Conservation (phyloP, 2,797 vertebrate genomes). For the Pitangus sulphuratus region DNA sequence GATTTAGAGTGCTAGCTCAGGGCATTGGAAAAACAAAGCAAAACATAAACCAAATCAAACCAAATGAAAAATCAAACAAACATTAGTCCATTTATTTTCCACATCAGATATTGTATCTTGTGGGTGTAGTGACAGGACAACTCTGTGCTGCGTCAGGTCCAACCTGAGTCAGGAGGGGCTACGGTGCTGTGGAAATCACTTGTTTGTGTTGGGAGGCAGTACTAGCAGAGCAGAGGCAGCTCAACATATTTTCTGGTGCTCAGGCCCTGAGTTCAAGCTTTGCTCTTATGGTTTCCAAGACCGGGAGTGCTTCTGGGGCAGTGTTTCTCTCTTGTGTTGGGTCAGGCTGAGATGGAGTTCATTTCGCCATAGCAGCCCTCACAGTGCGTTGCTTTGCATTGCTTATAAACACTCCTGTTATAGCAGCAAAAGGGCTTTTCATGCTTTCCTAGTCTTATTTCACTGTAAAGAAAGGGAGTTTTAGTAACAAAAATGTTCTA, state of each 20-base stretch:
- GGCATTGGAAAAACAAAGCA: background rate
- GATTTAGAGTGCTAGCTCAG: background rate
- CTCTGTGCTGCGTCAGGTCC: background rate
- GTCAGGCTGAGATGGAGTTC: background rate
- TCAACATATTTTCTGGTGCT: background rate
- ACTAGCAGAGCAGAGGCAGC: background rate
- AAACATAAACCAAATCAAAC: background rate
- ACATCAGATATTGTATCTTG: background rate
- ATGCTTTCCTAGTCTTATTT: background rate
- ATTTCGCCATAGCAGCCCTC: background rate
- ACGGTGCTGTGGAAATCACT: background rate
- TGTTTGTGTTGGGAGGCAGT: background rate
- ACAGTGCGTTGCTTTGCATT: background rate
- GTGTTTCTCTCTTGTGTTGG: background rate
- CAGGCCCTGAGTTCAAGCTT: background rate
- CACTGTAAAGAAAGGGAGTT: background rate
- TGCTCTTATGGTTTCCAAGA: background rate
- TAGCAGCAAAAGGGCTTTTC: background rate
- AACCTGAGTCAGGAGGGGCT: background rate
- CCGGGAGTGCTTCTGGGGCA: background rate
- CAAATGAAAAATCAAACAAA: background rate
- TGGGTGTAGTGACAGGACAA: background rate
- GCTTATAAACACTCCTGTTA: background rate
- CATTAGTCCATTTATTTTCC: background rate
- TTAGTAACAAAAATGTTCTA: background rate